Percentiles rank a stretch among this genome's conserved stretches.
Evolutionary conservation across 2,113 vertebrate genomes (phyloP).

Genomic region (Sciurus niger): DNA sequence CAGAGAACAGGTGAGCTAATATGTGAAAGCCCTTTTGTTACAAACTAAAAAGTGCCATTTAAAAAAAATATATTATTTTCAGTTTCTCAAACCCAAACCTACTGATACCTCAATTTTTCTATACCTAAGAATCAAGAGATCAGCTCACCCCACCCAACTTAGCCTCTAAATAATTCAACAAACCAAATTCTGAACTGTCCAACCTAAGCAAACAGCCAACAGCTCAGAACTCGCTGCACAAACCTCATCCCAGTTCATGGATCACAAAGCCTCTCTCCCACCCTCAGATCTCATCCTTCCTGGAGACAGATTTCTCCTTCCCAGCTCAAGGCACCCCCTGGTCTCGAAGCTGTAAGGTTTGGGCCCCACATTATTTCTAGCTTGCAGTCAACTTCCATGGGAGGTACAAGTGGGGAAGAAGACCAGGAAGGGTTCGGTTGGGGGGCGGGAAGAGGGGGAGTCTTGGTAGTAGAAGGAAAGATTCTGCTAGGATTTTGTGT

Average conservation of each 20-base stretch:
- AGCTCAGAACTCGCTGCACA: background rate
- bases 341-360: background rate
- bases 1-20: background rate
- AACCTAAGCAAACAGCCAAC: constrained; percentile 22
- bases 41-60: constrained; percentile 31
- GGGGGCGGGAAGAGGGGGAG: no score
- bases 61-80: constrained; percentile 39
- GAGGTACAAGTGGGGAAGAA: background rate
- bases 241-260: background rate
- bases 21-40: background rate
- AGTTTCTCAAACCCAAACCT: constrained; percentile 33
- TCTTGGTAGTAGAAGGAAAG: constrained; percentile 57
- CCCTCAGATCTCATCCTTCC: background rate
- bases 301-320: background rate
- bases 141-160: background rate
- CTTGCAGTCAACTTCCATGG: background rate
- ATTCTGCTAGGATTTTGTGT: constrained; percentile 60
- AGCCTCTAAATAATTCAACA: background rate
- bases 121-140: background rate
- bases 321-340: background rate
- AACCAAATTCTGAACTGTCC: background rate
- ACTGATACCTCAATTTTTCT: background rate
- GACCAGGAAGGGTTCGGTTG: background rate
- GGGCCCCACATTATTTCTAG: background rate
- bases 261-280: background rate